Conservation (phyloP, 2,888 invertebrate genomes). For the Bibio marci region DNA sequence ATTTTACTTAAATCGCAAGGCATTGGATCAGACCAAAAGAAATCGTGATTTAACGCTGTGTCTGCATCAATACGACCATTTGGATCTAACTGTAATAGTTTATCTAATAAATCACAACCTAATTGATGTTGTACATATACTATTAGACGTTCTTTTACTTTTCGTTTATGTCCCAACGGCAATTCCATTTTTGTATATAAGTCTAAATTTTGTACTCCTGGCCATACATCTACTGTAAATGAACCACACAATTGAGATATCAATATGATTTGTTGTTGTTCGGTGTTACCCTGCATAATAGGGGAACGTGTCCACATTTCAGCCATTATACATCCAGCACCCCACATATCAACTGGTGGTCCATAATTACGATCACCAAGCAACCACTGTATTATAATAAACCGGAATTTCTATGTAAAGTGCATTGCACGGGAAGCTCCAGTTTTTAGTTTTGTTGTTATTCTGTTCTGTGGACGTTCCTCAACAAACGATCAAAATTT, state of each 20-base stretch:
- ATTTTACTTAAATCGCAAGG: constrained; percentile 81
- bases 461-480: too few species aligned
- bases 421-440: too few species aligned
- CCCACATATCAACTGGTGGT: constrained; percentile 93
- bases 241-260: constrained; percentile 95
- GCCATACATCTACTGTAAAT: constrained; percentile 74
- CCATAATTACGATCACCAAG: constrained; percentile 92
- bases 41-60: constrained; percentile 88
- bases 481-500: too few species aligned
- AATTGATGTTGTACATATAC: constrained; percentile 82
- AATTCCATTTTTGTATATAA: constrained; percentile 76
- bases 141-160: constrained; percentile 68
- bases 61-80: constrained; percentile 77
- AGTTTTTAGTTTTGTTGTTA: too few species aligned
- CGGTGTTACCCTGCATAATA: constrained; percentile 91
- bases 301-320: constrained; percentile 98
- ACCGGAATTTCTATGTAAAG: too few species aligned
- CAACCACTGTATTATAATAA: too few species aligned
- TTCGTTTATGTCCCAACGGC: constrained; percentile 70
- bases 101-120: constrained; percentile 86
- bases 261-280: constrained; percentile 86
- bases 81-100: constrained; percentile 81
- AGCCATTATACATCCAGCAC: constrained; percentile 98
- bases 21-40: constrained; percentile 97
- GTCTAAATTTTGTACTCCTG: constrained; percentile 78